phyloP scores from a whole-genome alignment of 2,888 invertebrate genomes.

The Agrotis exclamationis region DNA sequence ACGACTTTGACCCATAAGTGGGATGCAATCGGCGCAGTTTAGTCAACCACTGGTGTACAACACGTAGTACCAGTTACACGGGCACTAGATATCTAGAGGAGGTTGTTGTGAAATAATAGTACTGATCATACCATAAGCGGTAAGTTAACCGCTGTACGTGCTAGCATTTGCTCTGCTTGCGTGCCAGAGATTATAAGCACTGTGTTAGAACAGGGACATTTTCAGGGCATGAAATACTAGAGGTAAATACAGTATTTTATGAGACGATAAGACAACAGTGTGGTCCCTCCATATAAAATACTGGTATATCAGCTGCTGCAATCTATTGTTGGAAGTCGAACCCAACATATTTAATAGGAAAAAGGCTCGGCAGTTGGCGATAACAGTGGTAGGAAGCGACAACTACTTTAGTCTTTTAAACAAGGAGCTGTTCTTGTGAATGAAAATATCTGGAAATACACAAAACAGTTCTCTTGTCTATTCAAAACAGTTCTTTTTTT shows the following conservation, averaged over 20 bases:
- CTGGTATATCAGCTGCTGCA: no score
- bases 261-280: background rate
- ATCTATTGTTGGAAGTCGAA: no score
- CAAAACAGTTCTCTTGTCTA: no score
- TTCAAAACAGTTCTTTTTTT: no score
- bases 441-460: background rate
- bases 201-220: background rate
- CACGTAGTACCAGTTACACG: slow-evolving; percentile 54
- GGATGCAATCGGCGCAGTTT: slow-evolving; percentile 58
- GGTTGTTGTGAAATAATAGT: slow-evolving; percentile 58
- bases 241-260: background rate
- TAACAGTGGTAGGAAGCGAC: background rate
- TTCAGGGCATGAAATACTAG: background rate
- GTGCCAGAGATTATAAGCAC: slow-evolving; percentile 1
- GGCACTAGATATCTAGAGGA: slow-evolving; percentile 41
- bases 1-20: slow-evolving; percentile 66
- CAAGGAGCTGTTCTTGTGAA: no score
- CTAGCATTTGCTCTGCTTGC: slow-evolving; percentile 13
- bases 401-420: background rate
- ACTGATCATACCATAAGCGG: slow-evolving; percentile 46
- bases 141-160: slow-evolving; percentile 32
- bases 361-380: background rate
- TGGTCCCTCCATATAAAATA: background rate
- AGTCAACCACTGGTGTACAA: slow-evolving; percentile 47
- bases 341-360: background rate